Conservation (phyloP, 2,888 invertebrate species). For the Adelphocoris suturalis region DNA sequence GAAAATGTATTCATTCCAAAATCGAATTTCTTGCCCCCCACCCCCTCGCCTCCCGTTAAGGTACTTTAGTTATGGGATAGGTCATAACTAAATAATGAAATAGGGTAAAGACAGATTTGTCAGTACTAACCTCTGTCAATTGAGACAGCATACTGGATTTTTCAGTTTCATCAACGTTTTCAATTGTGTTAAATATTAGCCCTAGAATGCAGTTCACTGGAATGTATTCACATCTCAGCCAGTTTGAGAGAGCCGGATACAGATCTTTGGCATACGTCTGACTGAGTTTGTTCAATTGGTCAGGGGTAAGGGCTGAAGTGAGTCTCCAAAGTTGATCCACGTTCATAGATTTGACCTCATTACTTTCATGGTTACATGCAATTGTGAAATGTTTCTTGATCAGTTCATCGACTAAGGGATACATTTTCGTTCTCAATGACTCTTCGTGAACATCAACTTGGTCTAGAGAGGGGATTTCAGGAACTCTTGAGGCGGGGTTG, state of each 20-base stretch:
- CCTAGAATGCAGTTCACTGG: conserved; percentile 82
- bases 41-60: too few relatives aligned
- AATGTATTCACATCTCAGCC: conserved; percentile 81
- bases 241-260: conserved; percentile 76
- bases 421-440: conserved; percentile 48
- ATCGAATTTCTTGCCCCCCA: too few relatives aligned
- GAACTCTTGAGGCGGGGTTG: neutral
- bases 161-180: conserved; percentile 44
- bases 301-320: conserved; percentile 15
- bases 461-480: neutral
- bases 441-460: conserved; percentile 43
- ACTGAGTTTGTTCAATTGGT: conserved; percentile 44
- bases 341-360: conserved; percentile 43
- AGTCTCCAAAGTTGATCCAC: conserved; percentile 64
- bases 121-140: conserved; percentile 28
- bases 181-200: conserved; percentile 82
- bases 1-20: too few relatives aligned
- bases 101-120: too few relatives aligned
- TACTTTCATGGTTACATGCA: conserved; percentile 38
- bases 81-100: too few relatives aligned
- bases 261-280: conserved; percentile 45
- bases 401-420: conserved; percentile 57
- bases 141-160: conserved; percentile 40
- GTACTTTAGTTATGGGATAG: too few relatives aligned
- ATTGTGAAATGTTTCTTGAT: conserved; percentile 64